These are phyloP conservation scores for Chrysogorgia sp. DNA, from an alignment of 92 coral and sea anemone species.

Conservation along the genomic window DNA sequence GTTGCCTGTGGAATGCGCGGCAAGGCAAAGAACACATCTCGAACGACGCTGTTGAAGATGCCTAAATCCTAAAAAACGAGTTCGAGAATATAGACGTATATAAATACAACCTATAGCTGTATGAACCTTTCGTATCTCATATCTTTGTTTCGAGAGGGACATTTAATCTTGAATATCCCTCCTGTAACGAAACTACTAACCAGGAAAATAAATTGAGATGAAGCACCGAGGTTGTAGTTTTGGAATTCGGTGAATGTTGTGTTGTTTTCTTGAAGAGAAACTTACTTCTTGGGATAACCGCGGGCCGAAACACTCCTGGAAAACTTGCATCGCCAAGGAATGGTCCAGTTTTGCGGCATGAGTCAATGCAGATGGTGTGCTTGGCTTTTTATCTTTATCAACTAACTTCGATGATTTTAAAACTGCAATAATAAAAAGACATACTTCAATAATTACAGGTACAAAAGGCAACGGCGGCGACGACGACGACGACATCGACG, in stretches of 20 bases:
- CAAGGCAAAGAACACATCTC: constrained; percentile 84
- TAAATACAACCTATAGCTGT: background rate
- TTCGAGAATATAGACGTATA: background rate
- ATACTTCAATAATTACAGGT: too few species aligned
- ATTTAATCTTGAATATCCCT: too few species aligned
- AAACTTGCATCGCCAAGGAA: constrained; percentile 77
- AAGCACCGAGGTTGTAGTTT: too few species aligned
- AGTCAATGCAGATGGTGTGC: constrained; percentile 84
- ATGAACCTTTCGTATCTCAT: too few species aligned
- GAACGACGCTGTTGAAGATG: constrained; percentile 74
- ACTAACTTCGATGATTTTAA: constrained; percentile 62
- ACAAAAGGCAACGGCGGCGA: too few species aligned
- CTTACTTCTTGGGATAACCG: constrained; percentile 89
- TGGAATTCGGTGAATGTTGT: too few species aligned
- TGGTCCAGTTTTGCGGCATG: constrained; percentile 92
- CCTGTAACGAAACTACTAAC: background rate
- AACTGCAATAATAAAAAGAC: background rate
- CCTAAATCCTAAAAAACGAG: constrained; percentile 75
- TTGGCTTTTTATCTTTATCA: constrained; percentile 85
- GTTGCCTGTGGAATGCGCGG: constrained; percentile 81
- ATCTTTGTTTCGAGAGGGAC: too few species aligned
- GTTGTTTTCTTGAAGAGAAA: too few species aligned
- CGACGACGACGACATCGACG: too few species aligned
- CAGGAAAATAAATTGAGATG: background rate
- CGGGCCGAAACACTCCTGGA: constrained; percentile 92